Evolutionary conservation across 2,113 vertebrate genomes (phyloP), one percentile per base, ranked within the genome.

Genomic region (Alligator sinensis): DNA sequence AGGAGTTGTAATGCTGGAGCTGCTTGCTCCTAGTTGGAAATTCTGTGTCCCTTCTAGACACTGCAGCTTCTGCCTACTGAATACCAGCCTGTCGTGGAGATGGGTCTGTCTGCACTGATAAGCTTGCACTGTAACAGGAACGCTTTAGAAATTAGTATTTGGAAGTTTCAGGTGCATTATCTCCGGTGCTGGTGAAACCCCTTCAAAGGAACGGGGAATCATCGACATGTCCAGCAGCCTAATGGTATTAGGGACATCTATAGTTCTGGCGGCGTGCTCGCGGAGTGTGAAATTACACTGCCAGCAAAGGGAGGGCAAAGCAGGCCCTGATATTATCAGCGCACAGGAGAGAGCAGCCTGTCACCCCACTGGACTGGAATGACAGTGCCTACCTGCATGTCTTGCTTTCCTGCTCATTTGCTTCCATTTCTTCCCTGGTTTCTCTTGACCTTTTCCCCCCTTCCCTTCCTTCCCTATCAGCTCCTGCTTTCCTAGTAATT

Each of bases 271-370:
- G 9, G 59, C 12, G n/a, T 38, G 25, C 12, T 57, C 55, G 15
- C 30, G 4, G 47, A 82, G 82, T 66, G 78, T 85, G 77, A 89
- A 84, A 94, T 80, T 62, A 62, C 61, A 34, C 4, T 4, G 17
- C 80, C 21, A 74, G 72, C 66, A 19, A 76, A 89, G 90, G 34
- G 11, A 19, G 13, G 25, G 64, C 60, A 83, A 60, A 25, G 38
- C 34, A 38, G n/a, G 79, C 82, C 89, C 78, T 89, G 82, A 88
- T 91, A 64, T 62, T 92, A 96, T 95, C 92, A 61, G 90, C 94
- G 80, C 61, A 21, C 93, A 94, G 94, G 82, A 64, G 88, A 95
- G 85, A 64, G 19, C 4, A 22, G 4, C 9, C 75, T 89, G 4
- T 81, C 30, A 2, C 88, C 87, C 10, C 68, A 34, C 3, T 5